Base-by-base conservation (phyloP, 2,888 invertebrate genomes). In the Autographa gamma region DNA sequence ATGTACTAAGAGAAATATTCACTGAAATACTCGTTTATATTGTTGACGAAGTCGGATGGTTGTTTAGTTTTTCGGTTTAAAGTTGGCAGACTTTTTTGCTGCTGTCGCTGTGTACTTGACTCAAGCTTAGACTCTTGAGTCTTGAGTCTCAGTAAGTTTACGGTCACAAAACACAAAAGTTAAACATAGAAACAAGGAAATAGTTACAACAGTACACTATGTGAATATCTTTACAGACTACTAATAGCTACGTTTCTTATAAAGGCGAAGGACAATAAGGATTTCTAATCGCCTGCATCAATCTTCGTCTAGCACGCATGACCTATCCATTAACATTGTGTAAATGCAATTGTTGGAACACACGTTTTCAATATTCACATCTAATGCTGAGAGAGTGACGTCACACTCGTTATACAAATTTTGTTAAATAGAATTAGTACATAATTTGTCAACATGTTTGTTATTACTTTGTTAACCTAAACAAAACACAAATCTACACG, bases 1-100 rank as follows among this genome's bases (percentile, higher is more conserved):
- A 75, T 72, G 56, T 38, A 63, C 48, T 61, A 25, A 48, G 19
- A 58, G 14, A 31, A 32, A 34, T 18, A 58, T n/a, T 18, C 31
- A 13, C 11, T n/a, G 34, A 52, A 54, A 54, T 18, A 54, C 18
- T 13, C 14, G 16, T 16, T 52, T 25, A 41, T 11, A 38, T 38
- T 8, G 11, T 38, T 11, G 38, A 38, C 38, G 11, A 34, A 34
- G 38, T 38, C 38, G 8, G 8, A 4, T 34, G 6, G 8, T 1
- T 11, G 11, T 38, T 9, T 38, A 11, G 8, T 38, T 9, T 11
- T 38, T 38, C 3, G 1, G 25, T 25, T 25, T 2, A 25, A 2
- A 25, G 25, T 25, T 25, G 25, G 25, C 25, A 3, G 25, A 25
- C 25, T 25, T 25, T 25, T 25, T 25, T 25, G 25, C 25, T 25